Evolutionary conservation across 2,797 vertebrate species (phyloP).

Genomic region (Xenops minutus): DNA sequence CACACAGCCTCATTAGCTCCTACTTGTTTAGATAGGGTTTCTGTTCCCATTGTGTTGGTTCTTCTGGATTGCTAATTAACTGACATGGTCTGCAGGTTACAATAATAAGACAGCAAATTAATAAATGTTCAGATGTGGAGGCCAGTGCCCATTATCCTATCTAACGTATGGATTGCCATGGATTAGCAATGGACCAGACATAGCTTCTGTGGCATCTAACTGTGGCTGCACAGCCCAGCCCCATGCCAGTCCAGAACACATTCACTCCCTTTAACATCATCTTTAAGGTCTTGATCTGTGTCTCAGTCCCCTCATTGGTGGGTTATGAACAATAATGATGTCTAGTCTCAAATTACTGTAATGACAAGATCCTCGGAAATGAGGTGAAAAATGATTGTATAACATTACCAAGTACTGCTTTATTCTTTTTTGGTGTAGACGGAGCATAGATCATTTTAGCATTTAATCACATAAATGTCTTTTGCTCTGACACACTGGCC

Average conservation of each 20-base stretch:
- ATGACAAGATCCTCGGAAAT: neutral
- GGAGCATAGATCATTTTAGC: neutral
- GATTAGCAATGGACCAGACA: neutral
- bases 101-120: neutral
- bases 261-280: neutral
- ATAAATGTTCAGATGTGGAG: neutral
- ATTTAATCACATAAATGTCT: neutral
- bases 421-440: neutral
- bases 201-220: neutral
- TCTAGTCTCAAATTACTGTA: neutral
- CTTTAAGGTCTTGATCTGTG: neutral
- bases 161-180: neutral
- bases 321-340: neutral
- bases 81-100: neutral
- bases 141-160: neutral
- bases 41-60: neutral
- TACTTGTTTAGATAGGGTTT: neutral
- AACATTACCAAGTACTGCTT: neutral
- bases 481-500: neutral
- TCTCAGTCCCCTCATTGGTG: neutral
- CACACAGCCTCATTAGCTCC: fast-evolving
- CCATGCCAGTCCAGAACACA: neutral
- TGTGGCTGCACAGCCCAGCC: neutral
- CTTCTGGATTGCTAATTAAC: neutral
- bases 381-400: neutral